Conservation (phyloP, 2,888 invertebrate species). For the Harmothoe impar region DNA sequence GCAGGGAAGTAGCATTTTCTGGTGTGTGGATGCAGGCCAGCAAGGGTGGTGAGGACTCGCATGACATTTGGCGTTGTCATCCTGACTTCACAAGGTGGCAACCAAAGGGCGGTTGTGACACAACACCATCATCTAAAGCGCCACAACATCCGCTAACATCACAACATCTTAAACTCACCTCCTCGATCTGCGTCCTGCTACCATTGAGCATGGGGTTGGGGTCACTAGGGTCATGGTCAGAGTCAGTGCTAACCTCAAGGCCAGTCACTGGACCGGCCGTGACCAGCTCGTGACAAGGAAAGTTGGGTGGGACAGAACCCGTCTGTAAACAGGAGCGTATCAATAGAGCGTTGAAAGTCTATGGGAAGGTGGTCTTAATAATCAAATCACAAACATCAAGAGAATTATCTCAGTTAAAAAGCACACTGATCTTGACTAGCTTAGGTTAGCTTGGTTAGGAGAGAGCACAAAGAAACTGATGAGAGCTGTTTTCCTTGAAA, state of each 20-base stretch:
- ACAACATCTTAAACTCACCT: slow-evolving; percentile 56
- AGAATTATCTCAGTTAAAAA: too few species aligned
- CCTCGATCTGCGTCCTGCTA: slow-evolving; percentile 51
- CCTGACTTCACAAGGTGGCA: not conserved
- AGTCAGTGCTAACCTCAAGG: slow-evolving; percentile 11
- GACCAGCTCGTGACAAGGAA: slow-evolving; percentile 57
- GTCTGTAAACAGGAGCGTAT: slow-evolving; percentile 39
- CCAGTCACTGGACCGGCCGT: slow-evolving; percentile 28
- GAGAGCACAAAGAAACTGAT: too few species aligned
- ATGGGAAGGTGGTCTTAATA: not conserved
- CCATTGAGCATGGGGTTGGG: slow-evolving; percentile 33
- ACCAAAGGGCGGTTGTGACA: not conserved
- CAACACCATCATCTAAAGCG: not conserved
- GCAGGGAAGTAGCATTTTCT: not conserved
- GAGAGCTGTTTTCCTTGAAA: too few species aligned
- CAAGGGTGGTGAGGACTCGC: not conserved
- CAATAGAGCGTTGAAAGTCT: not conserved
- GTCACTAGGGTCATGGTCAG: slow-evolving; percentile 46
- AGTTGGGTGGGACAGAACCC: slow-evolving; percentile 33
- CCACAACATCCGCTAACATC: slow-evolving; percentile 4
- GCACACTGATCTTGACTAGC: too few species aligned
- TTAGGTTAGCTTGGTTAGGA: too few species aligned
- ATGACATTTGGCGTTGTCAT: not conserved
- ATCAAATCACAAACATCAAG: too few species aligned
- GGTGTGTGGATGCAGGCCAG: slow-evolving; percentile 6